Evolutionary conservation across 2,888 invertebrate species (phyloP), one percentile per base, ranked within the genome.

Genomic region (Drosophila nigricruria): DNA sequence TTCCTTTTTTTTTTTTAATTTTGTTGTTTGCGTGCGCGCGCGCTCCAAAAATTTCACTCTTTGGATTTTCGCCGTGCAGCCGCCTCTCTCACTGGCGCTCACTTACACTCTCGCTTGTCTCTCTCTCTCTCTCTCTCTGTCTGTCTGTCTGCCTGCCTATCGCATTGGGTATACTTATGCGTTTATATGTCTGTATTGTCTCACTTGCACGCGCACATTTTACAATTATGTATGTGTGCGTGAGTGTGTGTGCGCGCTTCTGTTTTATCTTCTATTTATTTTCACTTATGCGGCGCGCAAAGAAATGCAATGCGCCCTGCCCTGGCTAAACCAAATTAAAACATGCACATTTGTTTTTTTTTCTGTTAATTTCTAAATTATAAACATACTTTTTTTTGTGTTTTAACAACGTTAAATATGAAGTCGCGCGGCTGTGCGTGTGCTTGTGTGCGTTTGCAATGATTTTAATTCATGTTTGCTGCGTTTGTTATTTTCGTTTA

Each of bases 181-280:
- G 45, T 69, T 58, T 65, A 65, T 32, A 18, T 32, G 32, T 52
- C 67, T 76, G 54, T 70, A 50, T 73, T 50, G 45, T 60, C 4
- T 59, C 69, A 68, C 45, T 73, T 78, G 58, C 54, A 40, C 50
- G 54, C 47, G 53, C 53, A 58, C 57, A 57, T 65, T 71, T 70
- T 73, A 70, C 45, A 65, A 43, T 30, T 65, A 54, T 57, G 38
- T 73, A 34, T 27, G 23, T 25, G 50, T 38, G 38, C 32, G 52
- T 45, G 23, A 54, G 23, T 66, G 42, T 63, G 42, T 63, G 66
- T 45, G 70, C 40, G 62, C 43, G 70, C 43, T 58, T 76, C 56
- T 71, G 64, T 80, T 80, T 84, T 88, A 72, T 83, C 83, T 89
- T 82, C 65, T 89, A 87, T 84, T 83, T 87, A 84, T 87, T 88